Evolutionary conservation across 2,888 invertebrate species (phyloP).

Genomic region (Fissipunctia ypsillon): DNA sequence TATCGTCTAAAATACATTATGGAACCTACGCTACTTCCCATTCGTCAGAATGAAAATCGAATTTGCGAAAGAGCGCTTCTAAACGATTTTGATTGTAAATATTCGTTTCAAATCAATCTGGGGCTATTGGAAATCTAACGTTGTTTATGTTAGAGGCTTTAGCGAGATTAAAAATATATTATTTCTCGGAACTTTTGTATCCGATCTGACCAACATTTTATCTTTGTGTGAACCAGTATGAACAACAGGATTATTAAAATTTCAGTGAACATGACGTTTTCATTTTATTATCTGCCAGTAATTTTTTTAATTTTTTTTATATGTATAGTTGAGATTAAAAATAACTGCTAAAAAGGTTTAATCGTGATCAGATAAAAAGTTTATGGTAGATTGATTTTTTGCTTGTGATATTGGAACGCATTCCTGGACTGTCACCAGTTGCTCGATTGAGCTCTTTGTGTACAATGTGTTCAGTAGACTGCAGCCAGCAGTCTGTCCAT

Average conservation of each 20-base stretch:
- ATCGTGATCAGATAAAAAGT: not conserved
- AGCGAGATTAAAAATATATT: not conserved
- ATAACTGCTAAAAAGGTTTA: too few relatives aligned
- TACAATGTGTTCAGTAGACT: not conserved
- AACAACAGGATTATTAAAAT: not conserved
- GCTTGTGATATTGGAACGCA: not conserved
- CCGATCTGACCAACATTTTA: not conserved
- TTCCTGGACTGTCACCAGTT: not conserved
- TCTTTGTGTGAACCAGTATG: not conserved
- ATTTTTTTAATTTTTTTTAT: not conserved
- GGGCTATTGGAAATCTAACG: not conserved
- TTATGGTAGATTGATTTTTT: too few relatives aligned
- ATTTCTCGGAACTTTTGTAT: not conserved
- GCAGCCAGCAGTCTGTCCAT: not conserved
- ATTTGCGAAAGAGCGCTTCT: constrained; percentile 14
- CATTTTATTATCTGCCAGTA: not conserved
- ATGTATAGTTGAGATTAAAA: not conserved
- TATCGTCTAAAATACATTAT: constrained; percentile 46
- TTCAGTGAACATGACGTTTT: not conserved
- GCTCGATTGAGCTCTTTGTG: too few relatives aligned
- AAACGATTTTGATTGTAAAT: constrained; percentile 16
- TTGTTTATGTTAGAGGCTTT: not conserved
- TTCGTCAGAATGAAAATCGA: constrained; percentile 31
- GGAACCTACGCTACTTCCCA: constrained; percentile 15
- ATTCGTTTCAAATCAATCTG: constrained; percentile 3